These are phyloP conservation scores for Poecile montanus DNA, from an alignment of 2,797 vertebrate species.

Conservation along the genomic window DNA sequence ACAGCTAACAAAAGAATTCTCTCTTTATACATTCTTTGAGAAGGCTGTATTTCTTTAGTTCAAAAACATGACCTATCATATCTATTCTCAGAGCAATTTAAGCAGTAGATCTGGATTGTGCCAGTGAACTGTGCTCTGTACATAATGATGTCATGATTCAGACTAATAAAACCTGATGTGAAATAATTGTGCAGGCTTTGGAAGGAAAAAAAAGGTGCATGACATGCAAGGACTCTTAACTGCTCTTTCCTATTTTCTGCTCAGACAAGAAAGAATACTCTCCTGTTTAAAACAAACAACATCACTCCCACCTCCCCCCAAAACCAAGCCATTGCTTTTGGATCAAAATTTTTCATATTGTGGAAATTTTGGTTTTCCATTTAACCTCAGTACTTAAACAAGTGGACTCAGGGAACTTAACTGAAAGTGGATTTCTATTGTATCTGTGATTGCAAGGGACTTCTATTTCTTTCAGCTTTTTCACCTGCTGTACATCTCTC, in stretches of 20 bases:
- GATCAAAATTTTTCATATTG: background rate
- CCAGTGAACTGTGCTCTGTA: slow-evolving; percentile 20
- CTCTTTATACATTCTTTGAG: slow-evolving; percentile 43
- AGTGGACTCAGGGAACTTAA: background rate
- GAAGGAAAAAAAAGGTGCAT: background rate
- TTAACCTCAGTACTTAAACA: background rate
- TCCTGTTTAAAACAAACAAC: background rate
- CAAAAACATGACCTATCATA: slow-evolving; percentile 41
- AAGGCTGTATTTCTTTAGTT: slow-evolving; percentile 45
- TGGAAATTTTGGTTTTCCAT: background rate
- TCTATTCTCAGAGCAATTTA: slow-evolving; percentile 56
- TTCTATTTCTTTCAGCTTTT: background rate
- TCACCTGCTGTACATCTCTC: background rate
- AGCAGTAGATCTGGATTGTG: slow-evolving; percentile 27
- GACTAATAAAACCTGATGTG: slow-evolving; percentile 1
- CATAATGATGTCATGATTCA: slow-evolving; percentile 30
- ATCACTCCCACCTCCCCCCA: fast-evolving
- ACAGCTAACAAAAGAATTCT: slow-evolving; percentile 70
- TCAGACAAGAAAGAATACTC: background rate
- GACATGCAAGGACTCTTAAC: background rate
- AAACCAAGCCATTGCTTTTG: background rate
- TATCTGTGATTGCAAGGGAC: background rate
- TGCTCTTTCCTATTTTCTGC: background rate
- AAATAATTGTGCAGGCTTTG: slow-evolving; percentile 26
- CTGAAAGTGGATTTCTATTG: background rate